phyloP scores from a whole-genome alignment of 2,888 invertebrate species.

The Chrysolina americana region DNA sequence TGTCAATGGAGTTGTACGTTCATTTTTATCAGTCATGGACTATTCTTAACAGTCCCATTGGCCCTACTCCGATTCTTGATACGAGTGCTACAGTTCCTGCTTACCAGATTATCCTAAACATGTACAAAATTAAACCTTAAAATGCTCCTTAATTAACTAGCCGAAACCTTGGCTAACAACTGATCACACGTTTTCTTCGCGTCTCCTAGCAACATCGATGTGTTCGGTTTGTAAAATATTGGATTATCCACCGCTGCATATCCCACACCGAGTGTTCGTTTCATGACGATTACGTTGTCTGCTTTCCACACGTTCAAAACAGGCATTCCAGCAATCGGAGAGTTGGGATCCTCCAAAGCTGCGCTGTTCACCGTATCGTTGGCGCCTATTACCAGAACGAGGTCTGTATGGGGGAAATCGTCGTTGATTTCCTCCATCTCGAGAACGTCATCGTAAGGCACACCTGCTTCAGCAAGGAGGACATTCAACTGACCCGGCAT shows the following conservation, averaged over 20 bases:
- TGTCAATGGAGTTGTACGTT: no score
- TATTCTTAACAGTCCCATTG: neutral
- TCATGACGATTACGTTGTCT: constrained; percentile 92
- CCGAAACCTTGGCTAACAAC: constrained; percentile 77
- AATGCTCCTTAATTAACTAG: constrained; percentile 48
- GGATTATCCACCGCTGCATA: constrained; percentile 95
- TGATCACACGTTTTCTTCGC: constrained; percentile 93
- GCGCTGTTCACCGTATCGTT: constrained; percentile 95
- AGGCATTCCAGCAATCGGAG: constrained; percentile 94
- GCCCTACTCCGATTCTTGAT: neutral
- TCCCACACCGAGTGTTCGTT: constrained; percentile 73
- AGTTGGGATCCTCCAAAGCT: constrained; percentile 91
- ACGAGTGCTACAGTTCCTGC: constrained; percentile 1
- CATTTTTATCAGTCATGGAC: no score
- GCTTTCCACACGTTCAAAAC: constrained; percentile 91
- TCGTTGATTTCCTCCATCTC: constrained; percentile 96
- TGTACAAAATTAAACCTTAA: constrained; percentile 38
- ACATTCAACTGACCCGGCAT: constrained; percentile 96
- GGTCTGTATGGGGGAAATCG: constrained; percentile 87
- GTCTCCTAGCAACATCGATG: constrained; percentile 89
- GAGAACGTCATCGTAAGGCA: constrained; percentile 89
- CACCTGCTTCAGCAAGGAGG: constrained; percentile 93
- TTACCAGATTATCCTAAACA: constrained; percentile 18
- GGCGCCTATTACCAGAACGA: constrained; percentile 89
- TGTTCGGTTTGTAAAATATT: constrained; percentile 91